Percentiles rank a stretch among this genome's conserved stretches.
These are phyloP conservation scores for Belgica antarctica DNA, from an alignment of 2,888 invertebrate species.

Conservation along the genomic window DNA sequence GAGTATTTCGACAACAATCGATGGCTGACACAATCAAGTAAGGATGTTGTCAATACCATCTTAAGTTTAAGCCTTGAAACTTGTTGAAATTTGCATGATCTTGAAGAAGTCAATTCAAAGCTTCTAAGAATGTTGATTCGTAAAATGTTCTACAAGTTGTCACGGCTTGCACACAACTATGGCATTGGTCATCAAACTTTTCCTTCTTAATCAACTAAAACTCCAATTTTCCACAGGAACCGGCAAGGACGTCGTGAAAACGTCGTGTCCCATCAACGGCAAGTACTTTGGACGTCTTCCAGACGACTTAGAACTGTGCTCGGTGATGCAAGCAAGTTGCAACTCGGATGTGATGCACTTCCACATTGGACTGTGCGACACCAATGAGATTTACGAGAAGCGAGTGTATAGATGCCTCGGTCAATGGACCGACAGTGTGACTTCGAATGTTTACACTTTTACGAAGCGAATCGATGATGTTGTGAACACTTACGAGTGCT, in stretches of 20 bases:
- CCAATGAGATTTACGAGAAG: slow-evolving; percentile 63
- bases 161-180: too few relatives aligned
- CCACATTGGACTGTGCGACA: slow-evolving; percentile 62
- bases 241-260: slow-evolving; percentile 48
- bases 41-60: too few relatives aligned
- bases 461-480: slow-evolving; percentile 62
- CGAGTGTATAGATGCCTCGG: slow-evolving; percentile 65
- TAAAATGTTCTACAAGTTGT: too few relatives aligned
- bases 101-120: too few relatives aligned
- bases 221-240: slow-evolving; percentile 46
- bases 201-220: too few relatives aligned
- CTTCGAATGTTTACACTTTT: slow-evolving; percentile 63
- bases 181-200: too few relatives aligned
- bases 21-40: slow-evolving; percentile 65
- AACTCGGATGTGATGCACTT: slow-evolving; percentile 66
- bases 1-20: slow-evolving; percentile 57
- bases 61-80: too few relatives aligned
- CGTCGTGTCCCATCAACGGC: slow-evolving; percentile 65
- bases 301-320: slow-evolving; percentile 61
- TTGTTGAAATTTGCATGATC: too few relatives aligned
- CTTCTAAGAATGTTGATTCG: too few relatives aligned
- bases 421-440: slow-evolving; percentile 61
- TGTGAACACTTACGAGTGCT: slow-evolving; percentile 61
- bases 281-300: slow-evolving; percentile 65
- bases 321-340: slow-evolving; percentile 65